Conservation (phyloP, 2,113 vertebrate species). For the Burhinus oedicnemus region DNA sequence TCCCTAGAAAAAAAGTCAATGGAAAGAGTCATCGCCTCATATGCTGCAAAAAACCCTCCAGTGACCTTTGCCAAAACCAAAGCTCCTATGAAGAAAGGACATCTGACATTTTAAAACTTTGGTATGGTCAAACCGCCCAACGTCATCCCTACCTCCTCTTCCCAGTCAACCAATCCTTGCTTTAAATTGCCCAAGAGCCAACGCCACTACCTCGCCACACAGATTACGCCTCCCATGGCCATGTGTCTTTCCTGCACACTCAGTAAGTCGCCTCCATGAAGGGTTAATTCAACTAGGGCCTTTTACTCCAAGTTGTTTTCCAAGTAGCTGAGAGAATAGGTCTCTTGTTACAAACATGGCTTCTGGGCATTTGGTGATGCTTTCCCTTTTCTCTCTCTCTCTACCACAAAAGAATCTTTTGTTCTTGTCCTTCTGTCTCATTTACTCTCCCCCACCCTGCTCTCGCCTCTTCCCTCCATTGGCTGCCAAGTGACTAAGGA, state of each 20-base stretch:
- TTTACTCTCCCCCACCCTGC: conserved; percentile 68
- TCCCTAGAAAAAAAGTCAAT: background rate
- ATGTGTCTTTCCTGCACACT: background rate
- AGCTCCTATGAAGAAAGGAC: background rate
- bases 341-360: conserved; percentile 88
- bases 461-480: conserved; percentile 66
- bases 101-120: conserved; percentile 9
- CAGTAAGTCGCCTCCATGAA: background rate
- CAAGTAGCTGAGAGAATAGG: conserved; percentile 79
- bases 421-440: conserved; percentile 73
- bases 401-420: conserved; percentile 82
- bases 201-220: background rate
- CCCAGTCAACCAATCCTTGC: background rate
- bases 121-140: background rate
- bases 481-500: conserved; percentile 76
- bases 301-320: conserved; percentile 78
- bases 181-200: background rate
- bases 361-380: conserved; percentile 84
- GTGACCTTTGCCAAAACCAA: background rate
- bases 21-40: background rate
- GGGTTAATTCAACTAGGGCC: conserved; percentile 68
- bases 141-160: background rate
- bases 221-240: background rate
- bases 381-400: conserved; percentile 73
- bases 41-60: background rate